Conservation (phyloP, 1,140 invertebrate species). For the Cotesia vestalis region DNA sequence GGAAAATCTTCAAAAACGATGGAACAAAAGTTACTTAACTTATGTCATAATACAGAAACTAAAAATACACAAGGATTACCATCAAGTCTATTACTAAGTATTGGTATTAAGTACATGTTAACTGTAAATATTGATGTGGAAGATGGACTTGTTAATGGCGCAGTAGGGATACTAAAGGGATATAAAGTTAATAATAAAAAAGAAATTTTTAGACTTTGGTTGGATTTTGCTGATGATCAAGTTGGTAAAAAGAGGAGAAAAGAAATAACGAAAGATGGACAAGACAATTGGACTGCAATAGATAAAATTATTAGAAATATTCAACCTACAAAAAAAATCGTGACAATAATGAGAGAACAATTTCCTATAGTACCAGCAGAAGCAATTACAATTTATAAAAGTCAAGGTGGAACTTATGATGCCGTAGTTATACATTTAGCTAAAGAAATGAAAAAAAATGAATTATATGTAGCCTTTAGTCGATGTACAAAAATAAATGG, state of each 20-base stretch:
- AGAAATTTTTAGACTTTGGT: conserved; percentile 12
- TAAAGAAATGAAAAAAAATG: conserved; percentile 5
- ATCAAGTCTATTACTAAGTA: conserved; percentile 29
- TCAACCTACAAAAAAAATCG: no score
- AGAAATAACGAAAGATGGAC: not conserved
- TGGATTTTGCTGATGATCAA: conserved; percentile 17
- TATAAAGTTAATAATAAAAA: conserved; percentile 16
- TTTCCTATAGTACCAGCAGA: conserved; percentile 38
- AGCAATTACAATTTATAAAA: conserved; percentile 45
- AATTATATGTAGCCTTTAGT: conserved; percentile 39
- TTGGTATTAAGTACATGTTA: conserved; percentile 35
- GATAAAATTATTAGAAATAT: not conserved
- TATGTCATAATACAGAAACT: not conserved
- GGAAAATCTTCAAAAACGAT: conserved; percentile 26
- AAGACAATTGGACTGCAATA: not conserved
- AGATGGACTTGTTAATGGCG: conserved; percentile 39
- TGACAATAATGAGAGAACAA: not conserved
- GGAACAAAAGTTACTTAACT: not conserved
- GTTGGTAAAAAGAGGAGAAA: conserved; percentile 24
- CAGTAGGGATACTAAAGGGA: conserved; percentile 24
- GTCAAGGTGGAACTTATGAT: conserved; percentile 43
- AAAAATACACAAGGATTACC: conserved; percentile 16
- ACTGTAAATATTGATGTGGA: conserved; percentile 35
- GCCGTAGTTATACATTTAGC: conserved; percentile 32
- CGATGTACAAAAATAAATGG: conserved; percentile 30